These are phyloP conservation scores for Anoplius nigerrimus DNA, from an alignment of 2,888 invertebrate species.

Conservation along the genomic window DNA sequence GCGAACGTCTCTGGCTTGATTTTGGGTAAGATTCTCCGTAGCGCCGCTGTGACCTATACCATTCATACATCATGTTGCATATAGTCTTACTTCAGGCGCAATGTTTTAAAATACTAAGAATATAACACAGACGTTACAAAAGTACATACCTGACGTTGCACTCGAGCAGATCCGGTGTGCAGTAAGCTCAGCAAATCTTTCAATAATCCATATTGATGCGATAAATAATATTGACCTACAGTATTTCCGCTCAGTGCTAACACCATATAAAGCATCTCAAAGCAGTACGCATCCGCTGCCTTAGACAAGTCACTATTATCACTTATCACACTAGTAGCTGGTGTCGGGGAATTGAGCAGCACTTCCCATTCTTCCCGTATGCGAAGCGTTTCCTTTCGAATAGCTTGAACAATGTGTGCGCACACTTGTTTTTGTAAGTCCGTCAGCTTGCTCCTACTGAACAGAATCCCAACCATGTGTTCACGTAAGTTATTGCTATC, in stretches of 20 bases:
- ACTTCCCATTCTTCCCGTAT: slow-evolving; percentile 95
- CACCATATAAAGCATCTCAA: slow-evolving; percentile 97
- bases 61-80: slow-evolving; percentile 15
- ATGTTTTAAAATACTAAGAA: neutral
- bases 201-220: slow-evolving; percentile 90
- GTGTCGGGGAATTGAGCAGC: slow-evolving; percentile 76
- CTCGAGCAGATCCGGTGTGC: slow-evolving; percentile 95
- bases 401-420: slow-evolving; percentile 92
- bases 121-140: neutral
- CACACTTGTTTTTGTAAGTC: slow-evolving; percentile 93
- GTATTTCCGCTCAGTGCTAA: slow-evolving; percentile 94
- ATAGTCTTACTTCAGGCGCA: neutral
- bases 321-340: slow-evolving; percentile 70
- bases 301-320: slow-evolving; percentile 76
- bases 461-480: slow-evolving; percentile 97
- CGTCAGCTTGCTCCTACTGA: slow-evolving; percentile 94
- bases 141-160: slow-evolving; percentile 88
- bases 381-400: slow-evolving; percentile 89
- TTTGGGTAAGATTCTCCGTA: slow-evolving; percentile 92
- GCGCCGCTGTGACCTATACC: slow-evolving; percentile 83
- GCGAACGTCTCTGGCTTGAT: slow-evolving; percentile 90
- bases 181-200: slow-evolving; percentile 90
- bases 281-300: slow-evolving; percentile 93
- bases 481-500: slow-evolving; percentile 88
- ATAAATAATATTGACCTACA: slow-evolving; percentile 92